Evolutionary conservation across 1,140 invertebrate genomes (phyloP), one percentile per base, ranked within the genome.

Genomic region (Sminthurinus signatus): DNA sequence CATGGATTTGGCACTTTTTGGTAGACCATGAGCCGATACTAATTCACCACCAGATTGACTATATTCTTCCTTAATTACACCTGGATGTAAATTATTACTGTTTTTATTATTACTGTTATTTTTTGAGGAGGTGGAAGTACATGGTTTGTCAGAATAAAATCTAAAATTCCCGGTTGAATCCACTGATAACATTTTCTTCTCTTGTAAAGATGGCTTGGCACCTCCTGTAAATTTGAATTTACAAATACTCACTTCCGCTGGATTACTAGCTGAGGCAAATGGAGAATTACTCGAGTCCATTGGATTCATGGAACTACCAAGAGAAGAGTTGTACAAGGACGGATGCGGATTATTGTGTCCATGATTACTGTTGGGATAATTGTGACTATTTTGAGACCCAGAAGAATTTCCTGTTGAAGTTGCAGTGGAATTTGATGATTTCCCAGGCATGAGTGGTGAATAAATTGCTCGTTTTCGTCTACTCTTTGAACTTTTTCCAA

Each of bases 161-260:
- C 88, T 79, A 73, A 91, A 89, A 73, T 90, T 91, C 0, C 89
- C 89, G 2, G 87, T 88, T 0, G 88, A 86, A 74, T 91, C 88
- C 1, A 92, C 88, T 0, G 88, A 91, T 0, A 93, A 78, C 81
- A 90, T 91, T 75, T 93, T 93, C 77, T 93, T 93, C 72, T 93
- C 90, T 75, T 93, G 88, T 29, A 93, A 75, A 51, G 84, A 86
- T 0, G 91, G 91, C 64, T 89, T 89, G 28, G 88, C 87, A 0
- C 91, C 90, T 3, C 89, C 90, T 0, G 89, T 92, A 74, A 93
- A 93, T 74, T 93, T 93, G 73, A 93, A 93, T 74, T 93, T 93
- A 75, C 91, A 93, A 74, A 93, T 93, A 75, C 88, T 91, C n/a
- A 80, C 78, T 62, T 87, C 87, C 12, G 85, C 83, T 25, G 50